Conservation (phyloP, 92 coral and sea anemone species). For the Zoanthus solanderi region DNA sequence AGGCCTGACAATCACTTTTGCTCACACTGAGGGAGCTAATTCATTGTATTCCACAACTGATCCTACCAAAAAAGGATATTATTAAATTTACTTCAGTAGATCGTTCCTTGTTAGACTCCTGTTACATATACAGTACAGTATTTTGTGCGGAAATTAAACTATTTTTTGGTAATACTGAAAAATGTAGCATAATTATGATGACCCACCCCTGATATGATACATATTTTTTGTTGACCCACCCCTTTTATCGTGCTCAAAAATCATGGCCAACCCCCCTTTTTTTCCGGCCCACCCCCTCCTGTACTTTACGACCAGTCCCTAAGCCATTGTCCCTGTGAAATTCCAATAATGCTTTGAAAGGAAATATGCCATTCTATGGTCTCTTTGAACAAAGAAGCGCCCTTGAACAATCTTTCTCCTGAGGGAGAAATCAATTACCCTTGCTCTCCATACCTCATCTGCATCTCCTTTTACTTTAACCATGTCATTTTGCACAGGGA, state of each 20-base stretch:
- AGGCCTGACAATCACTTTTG: conserved; percentile 2
- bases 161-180: conserved; percentile 3
- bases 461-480: background rate
- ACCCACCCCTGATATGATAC: conserved; percentile 37
- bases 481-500: conserved; percentile 2
- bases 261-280: no score
- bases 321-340: conserved; percentile 2
- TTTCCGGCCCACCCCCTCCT: no score
- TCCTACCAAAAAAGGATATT: conserved; percentile 28
- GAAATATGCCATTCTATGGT: background rate
- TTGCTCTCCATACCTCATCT: conserved; percentile 4
- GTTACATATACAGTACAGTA: background rate
- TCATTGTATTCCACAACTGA: conserved; percentile 33
- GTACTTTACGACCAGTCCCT: background rate
- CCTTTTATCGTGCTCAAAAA: conserved; percentile 13
- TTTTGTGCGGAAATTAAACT: conserved; percentile 28
- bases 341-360: background rate
- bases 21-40: conserved; percentile 25
- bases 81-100: background rate
- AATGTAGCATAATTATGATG: conserved; percentile 47
- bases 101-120: conserved; percentile 14
- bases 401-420: background rate
- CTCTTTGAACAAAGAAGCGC: background rate
- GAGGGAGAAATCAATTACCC: background rate
- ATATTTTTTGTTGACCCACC: conserved; percentile 20